Evolutionary conservation across 92 coral and sea anemone genomes (phyloP).

Genomic region (Pocillopora grandis): DNA sequence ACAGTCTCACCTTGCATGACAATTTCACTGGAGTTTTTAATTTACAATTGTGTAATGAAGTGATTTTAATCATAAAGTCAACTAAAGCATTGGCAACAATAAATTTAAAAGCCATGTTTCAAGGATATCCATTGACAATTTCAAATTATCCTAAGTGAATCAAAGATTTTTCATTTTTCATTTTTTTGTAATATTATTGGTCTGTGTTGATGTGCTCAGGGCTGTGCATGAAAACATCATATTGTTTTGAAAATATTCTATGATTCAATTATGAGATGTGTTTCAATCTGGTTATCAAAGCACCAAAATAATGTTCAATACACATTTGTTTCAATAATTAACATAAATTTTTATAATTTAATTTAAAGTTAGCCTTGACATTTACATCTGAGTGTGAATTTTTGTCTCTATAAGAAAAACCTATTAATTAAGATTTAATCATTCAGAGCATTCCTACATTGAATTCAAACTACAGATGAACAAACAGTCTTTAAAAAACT

Average conservation of each 20-base stretch:
- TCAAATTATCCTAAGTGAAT: not conserved
- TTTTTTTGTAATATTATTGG: not conserved
- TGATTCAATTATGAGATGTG: not conserved
- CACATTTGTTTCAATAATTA: not conserved
- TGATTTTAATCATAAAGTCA: slow-evolving; percentile 28
- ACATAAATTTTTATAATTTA: not conserved
- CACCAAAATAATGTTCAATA: not conserved
- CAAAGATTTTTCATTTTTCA: not conserved
- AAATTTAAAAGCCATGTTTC: not conserved
- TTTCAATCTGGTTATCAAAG: not conserved
- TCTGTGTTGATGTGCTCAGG: not conserved
- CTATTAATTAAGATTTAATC: too few relatives aligned
- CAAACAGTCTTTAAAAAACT: too few relatives aligned
- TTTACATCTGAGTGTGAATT: not conserved
- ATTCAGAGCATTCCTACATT: too few relatives aligned
- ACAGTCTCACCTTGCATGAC: not conserved
- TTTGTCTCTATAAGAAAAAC: too few relatives aligned
- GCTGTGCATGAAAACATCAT: not conserved
- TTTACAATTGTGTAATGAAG: slow-evolving; percentile 15
- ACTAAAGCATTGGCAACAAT: not conserved
- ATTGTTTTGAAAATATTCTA: not conserved
- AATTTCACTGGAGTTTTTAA: not conserved
- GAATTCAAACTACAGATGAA: too few relatives aligned
- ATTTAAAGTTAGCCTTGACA: not conserved
- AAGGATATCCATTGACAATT: not conserved